Evolutionary conservation across 2,797 vertebrate species (phyloP).

Genomic region (Aphelocoma californica): DNA sequence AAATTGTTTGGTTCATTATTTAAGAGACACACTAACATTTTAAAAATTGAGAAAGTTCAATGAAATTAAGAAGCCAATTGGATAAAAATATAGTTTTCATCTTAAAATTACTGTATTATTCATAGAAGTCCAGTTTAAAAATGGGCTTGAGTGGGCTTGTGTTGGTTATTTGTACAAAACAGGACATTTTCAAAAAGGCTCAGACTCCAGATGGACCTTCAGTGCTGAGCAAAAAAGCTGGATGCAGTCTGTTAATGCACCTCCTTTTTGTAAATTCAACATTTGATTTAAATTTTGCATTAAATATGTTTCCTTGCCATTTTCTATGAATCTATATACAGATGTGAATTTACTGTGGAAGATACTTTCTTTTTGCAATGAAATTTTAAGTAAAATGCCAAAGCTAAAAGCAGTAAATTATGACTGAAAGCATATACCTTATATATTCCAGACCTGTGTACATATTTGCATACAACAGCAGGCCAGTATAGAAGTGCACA

Average conservation of each 20-base stretch:
- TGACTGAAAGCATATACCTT: background rate
- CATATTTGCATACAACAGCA: background rate
- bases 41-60: background rate
- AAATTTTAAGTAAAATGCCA: background rate
- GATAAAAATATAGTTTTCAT: background rate
- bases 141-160: background rate
- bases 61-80: background rate
- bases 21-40: background rate
- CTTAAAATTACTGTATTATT: background rate
- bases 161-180: constrained; percentile 9
- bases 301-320: background rate
- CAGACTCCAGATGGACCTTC: constrained; percentile 8
- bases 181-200: constrained; percentile 6
- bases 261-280: background rate
- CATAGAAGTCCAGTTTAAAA: constrained; percentile 18
- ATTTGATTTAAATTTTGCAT: constrained; percentile 15
- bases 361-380: background rate
- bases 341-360: background rate
- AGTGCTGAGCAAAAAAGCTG: background rate
- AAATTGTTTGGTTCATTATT: background rate
- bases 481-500: background rate
- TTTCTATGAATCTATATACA: background rate
- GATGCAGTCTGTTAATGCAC: background rate
- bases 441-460: background rate
- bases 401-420: background rate